Conservation (phyloP, 2,113 vertebrate genomes). For the Proterorhinus semilunaris region DNA sequence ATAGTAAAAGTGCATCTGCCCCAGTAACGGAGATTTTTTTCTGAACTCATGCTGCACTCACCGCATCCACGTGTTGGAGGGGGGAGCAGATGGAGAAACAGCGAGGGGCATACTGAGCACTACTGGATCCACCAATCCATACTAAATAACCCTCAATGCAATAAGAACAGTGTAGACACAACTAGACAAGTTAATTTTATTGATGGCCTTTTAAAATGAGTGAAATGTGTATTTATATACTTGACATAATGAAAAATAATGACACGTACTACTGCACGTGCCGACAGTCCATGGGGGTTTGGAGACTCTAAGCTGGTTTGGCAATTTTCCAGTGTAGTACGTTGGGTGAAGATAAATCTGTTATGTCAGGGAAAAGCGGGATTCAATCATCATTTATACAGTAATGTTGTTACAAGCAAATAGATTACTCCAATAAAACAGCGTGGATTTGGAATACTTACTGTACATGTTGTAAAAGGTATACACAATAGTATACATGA, state of each 20-base stretch:
- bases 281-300: neutral
- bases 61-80: slow-evolving; percentile 61
- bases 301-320: slow-evolving; percentile 36
- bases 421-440: slow-evolving; percentile 3
- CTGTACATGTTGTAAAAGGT: neutral
- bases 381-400: slow-evolving; percentile 22
- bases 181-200: neutral
- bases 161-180: neutral
- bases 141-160: neutral
- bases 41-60: slow-evolving; percentile 51
- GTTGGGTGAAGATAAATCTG: slow-evolving; percentile 46
- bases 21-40: slow-evolving; percentile 35
- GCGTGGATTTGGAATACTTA: neutral
- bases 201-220: neutral
- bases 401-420: neutral
- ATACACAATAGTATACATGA: too few species aligned
- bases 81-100: slow-evolving; percentile 9
- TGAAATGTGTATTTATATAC: neutral
- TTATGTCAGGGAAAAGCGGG: slow-evolving; percentile 20
- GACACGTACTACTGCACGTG: neutral
- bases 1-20: slow-evolving; percentile 27
- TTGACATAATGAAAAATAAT: neutral
- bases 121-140: neutral
- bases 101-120: slow-evolving; percentile 31
- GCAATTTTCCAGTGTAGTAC: slow-evolving; percentile 39